A percentile compares a stretch with the other conserved stretches of the same genome.
These are phyloP conservation scores for Hirudinaria manillensis DNA, from an alignment of 2,888 invertebrate species.

Conservation along the genomic window DNA sequence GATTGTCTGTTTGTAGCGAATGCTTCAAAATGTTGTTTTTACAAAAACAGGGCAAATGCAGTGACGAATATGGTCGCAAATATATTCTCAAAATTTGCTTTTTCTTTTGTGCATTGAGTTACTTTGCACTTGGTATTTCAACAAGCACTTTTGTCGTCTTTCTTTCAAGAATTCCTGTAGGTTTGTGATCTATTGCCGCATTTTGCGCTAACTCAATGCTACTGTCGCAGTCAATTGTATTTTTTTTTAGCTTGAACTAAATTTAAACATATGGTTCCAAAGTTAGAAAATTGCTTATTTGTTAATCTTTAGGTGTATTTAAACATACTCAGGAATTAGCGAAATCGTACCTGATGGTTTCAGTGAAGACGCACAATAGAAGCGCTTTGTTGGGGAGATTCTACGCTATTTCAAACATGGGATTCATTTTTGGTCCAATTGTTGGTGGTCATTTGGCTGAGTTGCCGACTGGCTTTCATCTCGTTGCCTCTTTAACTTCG, in stretches of 20 bases:
- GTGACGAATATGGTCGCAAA: conserved; percentile 49
- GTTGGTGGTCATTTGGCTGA: conserved; percentile 63
- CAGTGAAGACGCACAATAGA: conserved; percentile 59
- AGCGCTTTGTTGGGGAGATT: conserved; percentile 63
- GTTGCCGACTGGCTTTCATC: conserved; percentile 45
- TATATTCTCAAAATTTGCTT: conserved; percentile 47
- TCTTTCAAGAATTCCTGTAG: conserved; percentile 46
- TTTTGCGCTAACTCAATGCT: no score
- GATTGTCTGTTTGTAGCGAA: neutral
- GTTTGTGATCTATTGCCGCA: conserved; percentile 36
- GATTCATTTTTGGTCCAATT: conserved; percentile 67
- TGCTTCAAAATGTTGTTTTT: neutral
- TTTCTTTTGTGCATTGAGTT: conserved; percentile 46
- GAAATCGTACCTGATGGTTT: conserved; percentile 64
- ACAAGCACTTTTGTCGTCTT: conserved; percentile 45
- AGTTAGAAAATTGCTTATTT: no score
- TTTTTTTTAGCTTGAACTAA: neutral
- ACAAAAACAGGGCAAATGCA: conserved; percentile 50
- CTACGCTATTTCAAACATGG: conserved; percentile 64
- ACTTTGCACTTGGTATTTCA: conserved; percentile 46
- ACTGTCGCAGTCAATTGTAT: no score
- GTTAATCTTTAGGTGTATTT: conserved; percentile 59
- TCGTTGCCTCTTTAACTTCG: conserved; percentile 45
- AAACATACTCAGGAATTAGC: conserved; percentile 70
- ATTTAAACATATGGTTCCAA: neutral